Evolutionary conservation across 2,113 vertebrate genomes (phyloP).

Genomic region (Nannospalax galili): DNA sequence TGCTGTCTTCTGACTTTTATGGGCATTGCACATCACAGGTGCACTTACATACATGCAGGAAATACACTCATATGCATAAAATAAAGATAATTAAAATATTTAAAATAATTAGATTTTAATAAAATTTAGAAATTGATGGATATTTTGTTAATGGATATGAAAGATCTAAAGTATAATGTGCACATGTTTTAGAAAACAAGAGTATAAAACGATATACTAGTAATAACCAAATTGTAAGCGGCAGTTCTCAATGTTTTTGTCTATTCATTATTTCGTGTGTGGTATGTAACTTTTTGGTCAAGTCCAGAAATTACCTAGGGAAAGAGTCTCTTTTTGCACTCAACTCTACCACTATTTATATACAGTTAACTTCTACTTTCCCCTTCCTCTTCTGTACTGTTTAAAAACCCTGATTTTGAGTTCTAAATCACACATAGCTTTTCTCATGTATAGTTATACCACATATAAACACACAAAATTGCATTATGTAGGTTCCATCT

Average conservation of each 20-base stretch:
- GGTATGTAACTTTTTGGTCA: not conserved
- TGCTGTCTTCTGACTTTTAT: too few relatives aligned
- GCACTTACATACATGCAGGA: not conserved
- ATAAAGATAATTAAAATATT: not conserved
- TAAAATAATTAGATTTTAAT: conserved; percentile 3
- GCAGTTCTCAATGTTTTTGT: not conserved
- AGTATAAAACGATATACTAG: not conserved
- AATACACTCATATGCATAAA: too few relatives aligned
- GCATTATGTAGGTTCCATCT: not conserved
- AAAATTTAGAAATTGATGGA: not conserved
- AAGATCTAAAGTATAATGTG: not conserved
- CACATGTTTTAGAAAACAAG: not conserved
- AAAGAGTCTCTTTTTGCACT: not conserved
- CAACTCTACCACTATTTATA: not conserved
- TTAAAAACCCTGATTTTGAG: not conserved
- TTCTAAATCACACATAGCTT: not conserved
- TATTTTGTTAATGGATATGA: not conserved
- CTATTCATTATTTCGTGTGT: not conserved
- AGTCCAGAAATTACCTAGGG: not conserved
- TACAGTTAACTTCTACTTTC: not conserved
- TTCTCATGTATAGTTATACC: not conserved
- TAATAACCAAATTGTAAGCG: not conserved
- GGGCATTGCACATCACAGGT: not conserved
- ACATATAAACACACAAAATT: not conserved
- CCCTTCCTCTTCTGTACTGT: not conserved